phyloP scores from a whole-genome alignment of 2,797 vertebrate species.

The Sternarchorhynchus goeldii region DNA sequence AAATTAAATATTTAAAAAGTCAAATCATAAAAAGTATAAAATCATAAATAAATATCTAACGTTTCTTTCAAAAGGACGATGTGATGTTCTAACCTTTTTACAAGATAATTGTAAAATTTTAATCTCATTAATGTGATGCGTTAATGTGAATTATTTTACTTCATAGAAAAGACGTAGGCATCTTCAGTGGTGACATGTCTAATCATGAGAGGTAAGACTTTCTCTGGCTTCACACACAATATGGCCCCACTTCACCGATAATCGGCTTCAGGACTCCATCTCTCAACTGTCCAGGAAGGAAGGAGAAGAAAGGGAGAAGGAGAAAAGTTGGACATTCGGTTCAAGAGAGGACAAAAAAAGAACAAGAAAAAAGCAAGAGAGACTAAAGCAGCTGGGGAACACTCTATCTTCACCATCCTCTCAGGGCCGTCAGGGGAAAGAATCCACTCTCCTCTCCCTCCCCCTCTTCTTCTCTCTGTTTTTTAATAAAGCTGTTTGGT shows the following conservation, averaged over 20 bases:
- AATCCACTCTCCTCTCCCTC: constrained; percentile 63
- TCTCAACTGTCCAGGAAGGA: constrained; percentile 25
- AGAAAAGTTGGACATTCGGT: constrained; percentile 81
- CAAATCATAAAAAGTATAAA: no score
- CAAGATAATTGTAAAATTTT: neutral
- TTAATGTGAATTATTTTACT: neutral
- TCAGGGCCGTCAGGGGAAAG: constrained; percentile 81
- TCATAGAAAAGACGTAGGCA: neutral
- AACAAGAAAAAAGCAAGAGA: constrained; percentile 54
- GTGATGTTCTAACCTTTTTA: neutral
- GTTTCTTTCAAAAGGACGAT: neutral
- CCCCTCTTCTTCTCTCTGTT: constrained; percentile 72
- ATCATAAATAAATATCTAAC: neutral
- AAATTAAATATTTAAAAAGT: neutral
- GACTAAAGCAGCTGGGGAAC: constrained; percentile 61
- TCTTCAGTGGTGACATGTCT: neutral
- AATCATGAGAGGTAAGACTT: neutral
- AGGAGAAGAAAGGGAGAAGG: constrained; percentile 64
- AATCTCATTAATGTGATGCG: neutral
- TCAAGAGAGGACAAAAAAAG: constrained; percentile 65
- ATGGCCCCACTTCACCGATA: constrained; percentile 13
- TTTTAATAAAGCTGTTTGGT: constrained; percentile 88
- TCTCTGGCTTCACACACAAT: constrained; percentile 1
- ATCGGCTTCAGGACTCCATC: constrained; percentile 37
- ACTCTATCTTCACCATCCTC: constrained; percentile 83